These are phyloP conservation scores for Lasioglossum baleicum DNA, from an alignment of 1,140 invertebrate species.

Conservation along the genomic window DNA sequence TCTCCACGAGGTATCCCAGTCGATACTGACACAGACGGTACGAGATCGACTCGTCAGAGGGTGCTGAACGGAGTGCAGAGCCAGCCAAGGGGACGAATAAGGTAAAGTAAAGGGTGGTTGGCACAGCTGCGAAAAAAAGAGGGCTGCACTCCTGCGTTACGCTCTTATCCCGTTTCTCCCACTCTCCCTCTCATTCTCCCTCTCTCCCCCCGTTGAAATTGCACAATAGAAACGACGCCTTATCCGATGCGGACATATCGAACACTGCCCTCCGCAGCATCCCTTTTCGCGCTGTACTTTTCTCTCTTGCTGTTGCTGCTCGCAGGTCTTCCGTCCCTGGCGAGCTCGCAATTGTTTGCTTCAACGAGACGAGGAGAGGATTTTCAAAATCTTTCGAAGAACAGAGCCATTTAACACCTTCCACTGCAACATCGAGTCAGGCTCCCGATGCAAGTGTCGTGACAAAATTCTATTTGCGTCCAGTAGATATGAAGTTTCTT, in stretches of 20 bases:
- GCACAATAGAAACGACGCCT: conserved; percentile 44
- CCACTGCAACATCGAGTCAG: too few relatives aligned
- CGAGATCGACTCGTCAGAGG: conserved; percentile 78
- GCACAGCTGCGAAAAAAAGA: conserved; percentile 37
- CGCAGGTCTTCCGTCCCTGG: not conserved
- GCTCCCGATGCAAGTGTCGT: too few relatives aligned
- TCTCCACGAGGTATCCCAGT: conserved; percentile 71
- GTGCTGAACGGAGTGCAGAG: conserved; percentile 70
- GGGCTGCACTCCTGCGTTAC: conserved; percentile 18
- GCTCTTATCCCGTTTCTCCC: conserved; percentile 1
- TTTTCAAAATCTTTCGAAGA: conserved; percentile 6
- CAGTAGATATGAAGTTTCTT: too few relatives aligned
- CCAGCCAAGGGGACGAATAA: conserved; percentile 28
- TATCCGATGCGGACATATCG: conserved; percentile 54
- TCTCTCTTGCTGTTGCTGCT: not conserved
- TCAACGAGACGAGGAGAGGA: conserved; percentile 11
- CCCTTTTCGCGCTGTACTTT: conserved; percentile 10
- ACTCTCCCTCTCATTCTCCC: too few relatives aligned
- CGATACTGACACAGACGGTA: conserved; percentile 77
- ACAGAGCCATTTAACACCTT: not conserved
- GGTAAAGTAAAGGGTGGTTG: not conserved
- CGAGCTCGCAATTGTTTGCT: conserved; percentile 37
- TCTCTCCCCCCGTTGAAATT: conserved; percentile 3
- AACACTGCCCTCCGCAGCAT: conserved; percentile 25
- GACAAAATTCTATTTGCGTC: too few relatives aligned